Evolutionary conservation across 1,140 invertebrate species (phyloP), one percentile per base, ranked within the genome.

Genomic region (Pseudobourletiella spinata): DNA sequence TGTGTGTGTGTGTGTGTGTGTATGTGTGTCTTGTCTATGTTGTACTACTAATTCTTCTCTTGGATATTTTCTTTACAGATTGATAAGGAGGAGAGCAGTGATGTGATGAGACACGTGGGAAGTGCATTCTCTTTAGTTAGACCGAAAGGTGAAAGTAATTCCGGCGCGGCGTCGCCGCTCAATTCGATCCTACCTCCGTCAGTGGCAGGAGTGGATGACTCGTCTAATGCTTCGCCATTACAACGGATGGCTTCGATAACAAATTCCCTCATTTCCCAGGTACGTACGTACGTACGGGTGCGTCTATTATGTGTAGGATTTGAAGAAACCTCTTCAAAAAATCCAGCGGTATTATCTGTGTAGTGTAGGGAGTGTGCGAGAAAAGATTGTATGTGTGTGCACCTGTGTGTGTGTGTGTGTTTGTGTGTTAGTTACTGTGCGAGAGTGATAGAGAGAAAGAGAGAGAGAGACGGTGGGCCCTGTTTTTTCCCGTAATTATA

Each of bases 171-270:
- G 87, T 69, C 68, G 20, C 87, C 87, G 1, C 76, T 89, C 0
- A 90, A 89, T 73, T 83, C 85, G 4, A 89, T 89, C 68, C 76
- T 90, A 66, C 88, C 88, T 52, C 83, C 86, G 73, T 86, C 84
- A 35, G 82, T 86, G 73, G 85, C 84, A 35, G 82, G 84, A 0
- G 83, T 79, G 51, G 88, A 89, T 66, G 88, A 90, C 73, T 81
- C 82, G 6, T 85, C 87, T 1, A 86, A 87, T 1, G 89, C 88
- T 2, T 95, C 91, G 72, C 94, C 95, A 0, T 78, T 98, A 16
- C 94, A 97, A 74, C 79, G 93, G 69, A 98, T 98, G 92, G 94
- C 95, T 54, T 95, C 91, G 58, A 97, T 97, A 65, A 97, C 94
- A 25, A 98, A 98, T 73, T 94, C 92, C 57, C 79, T 96, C 64